Evolutionary conservation across 2,888 invertebrate genomes (phyloP).

Genomic region (Acleris laterana): DNA sequence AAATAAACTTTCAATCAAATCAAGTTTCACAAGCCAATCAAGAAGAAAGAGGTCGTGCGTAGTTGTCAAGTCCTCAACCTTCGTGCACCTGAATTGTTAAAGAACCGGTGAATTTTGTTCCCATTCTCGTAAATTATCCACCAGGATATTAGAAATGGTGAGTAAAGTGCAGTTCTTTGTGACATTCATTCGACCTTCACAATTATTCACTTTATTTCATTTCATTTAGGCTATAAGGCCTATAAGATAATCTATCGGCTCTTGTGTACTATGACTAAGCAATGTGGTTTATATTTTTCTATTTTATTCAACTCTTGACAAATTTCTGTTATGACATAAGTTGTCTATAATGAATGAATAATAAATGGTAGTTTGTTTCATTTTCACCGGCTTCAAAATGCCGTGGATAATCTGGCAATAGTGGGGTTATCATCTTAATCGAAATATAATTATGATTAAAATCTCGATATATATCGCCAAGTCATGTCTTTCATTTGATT

Average conservation of each 20-base stretch:
- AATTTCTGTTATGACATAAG: no score
- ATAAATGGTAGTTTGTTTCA: no score
- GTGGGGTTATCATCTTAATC: conserved; percentile 15
- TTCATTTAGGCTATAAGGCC: not conserved
- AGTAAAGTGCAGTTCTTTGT: conserved; percentile 53
- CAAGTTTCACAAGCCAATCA: conserved; percentile 13
- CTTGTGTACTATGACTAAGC: not conserved
- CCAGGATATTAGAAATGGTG: conserved; percentile 58
- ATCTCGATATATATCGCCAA: not conserved
- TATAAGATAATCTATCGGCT: not conserved
- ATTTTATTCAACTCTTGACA: no score
- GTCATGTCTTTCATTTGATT: conserved; percentile 6
- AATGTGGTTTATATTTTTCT: not conserved
- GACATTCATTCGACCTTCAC: conserved; percentile 77
- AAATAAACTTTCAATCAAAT: not conserved
- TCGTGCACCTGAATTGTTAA: conserved; percentile 6
- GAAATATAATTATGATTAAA: conserved; percentile 12
- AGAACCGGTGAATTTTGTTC: conserved; percentile 27
- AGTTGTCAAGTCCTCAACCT: conserved; percentile 19
- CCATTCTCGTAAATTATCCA: conserved; percentile 24
- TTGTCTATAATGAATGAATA: no score
- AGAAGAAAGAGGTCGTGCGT: conserved; percentile 21
- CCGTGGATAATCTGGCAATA: not conserved
- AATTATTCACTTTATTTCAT: conserved; percentile 7
- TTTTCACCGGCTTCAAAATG: conserved; percentile 1